Base-by-base conservation (phyloP, 2,797 vertebrate genomes). In the Geotrypetes seraphini region DNA sequence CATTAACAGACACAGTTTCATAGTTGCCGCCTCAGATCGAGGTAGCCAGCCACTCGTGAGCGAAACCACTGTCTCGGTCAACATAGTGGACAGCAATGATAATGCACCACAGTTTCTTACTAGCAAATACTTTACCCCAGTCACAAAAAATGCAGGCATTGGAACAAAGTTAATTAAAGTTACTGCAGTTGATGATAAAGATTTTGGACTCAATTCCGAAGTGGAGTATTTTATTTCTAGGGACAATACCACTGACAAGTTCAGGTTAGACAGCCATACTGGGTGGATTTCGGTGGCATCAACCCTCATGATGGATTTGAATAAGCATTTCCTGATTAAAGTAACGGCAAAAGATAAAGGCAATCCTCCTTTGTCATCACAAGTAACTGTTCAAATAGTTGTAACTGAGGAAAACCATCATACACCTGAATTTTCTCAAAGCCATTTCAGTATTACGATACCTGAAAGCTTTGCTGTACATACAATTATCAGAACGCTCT, bases 371-470 rank as follows among this genome's bases (percentile, higher is more conserved):
- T 71, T 99, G 35, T 92, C 86, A 0, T 59, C 85, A 0, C 78
- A 75, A 28, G 76, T 79, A 0, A 58, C 72, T 2, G 77, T 95
- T 35, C 83, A 76, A 19, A 80, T 99, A 30, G 76, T 85, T 0
- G 86, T 99, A 19, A 99, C 96, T 0, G 95, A 99, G 50, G 96
- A 98, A 60, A 99, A 99, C 57, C 87, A 92, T 57, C 89, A 98
- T 36, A 92, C 90, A 0, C 96, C 96, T 0, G 92, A 97, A 57
- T 99, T 99, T 73, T 94, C 92, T n/a, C 94, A 97, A 65, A 91
- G 70, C 68, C 88, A 81, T 38, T 73, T 96, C 57, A 91, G 79
- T 2, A 63, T 88, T 9, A 90, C 87, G 2, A 47, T 96, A 39
- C 84, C 85, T 0, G 96, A 99, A 70, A 92, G 90, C 50, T 84